Conservation (phyloP, 2,888 invertebrate genomes). For the Shargacucullia verbasci region DNA sequence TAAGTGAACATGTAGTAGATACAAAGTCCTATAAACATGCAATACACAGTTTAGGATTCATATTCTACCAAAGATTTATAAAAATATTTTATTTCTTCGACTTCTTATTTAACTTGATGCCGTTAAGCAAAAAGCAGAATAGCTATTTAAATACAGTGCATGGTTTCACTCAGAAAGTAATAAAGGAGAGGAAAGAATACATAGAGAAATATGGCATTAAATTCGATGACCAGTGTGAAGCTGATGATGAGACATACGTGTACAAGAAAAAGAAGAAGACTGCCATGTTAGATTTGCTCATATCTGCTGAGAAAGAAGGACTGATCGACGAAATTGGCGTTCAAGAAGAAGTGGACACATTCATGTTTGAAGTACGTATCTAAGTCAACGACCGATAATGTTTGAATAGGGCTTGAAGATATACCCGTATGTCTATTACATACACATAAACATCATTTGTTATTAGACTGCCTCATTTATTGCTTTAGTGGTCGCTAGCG, state of each 20-base stretch:
- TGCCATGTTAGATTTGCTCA: conserved; percentile 89
- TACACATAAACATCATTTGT: too few relatives aligned
- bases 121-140: conserved; percentile 82
- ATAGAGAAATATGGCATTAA: conserved; percentile 50
- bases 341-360: conserved; percentile 90
- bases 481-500: too few relatives aligned
- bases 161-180: conserved; percentile 80
- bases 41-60: conserved; percentile 80
- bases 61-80: conserved; percentile 73
- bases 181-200: conserved; percentile 64
- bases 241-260: conserved; percentile 57
- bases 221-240: conserved; percentile 34
- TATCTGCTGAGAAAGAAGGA: conserved; percentile 83
- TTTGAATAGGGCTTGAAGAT: not conserved
- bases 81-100: conserved; percentile 89
- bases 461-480: too few relatives aligned
- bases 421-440: too few relatives aligned
- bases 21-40: conserved; percentile 87
- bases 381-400: not conserved
- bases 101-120: conserved; percentile 84
- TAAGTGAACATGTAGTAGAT: conserved; percentile 78
- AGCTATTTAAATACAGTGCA: conserved; percentile 73
- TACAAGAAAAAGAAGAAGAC: conserved; percentile 82
- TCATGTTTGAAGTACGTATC: conserved; percentile 88
- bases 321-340: conserved; percentile 86